A percentile compares a stretch with the other conserved stretches of the same genome.
Evolutionary conservation across 23 tunicate genomes (phyloP).

Genomic region (Aplidium turbinatum): DNA sequence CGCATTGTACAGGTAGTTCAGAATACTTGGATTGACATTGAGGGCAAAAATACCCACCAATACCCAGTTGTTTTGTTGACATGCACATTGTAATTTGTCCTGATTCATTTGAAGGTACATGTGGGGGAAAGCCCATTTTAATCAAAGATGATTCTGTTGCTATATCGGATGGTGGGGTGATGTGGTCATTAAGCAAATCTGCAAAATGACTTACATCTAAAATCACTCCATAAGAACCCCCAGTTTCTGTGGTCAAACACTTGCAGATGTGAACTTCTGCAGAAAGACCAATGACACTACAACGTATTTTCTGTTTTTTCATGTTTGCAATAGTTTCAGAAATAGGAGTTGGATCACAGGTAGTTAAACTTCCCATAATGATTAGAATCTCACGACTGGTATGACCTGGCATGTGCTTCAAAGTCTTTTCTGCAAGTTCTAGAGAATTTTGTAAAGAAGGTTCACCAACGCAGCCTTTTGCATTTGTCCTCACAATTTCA

Average conservation of each 20-base stretch:
- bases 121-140: constrained; percentile 97
- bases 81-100: constrained; percentile 75
- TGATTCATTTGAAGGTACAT: constrained; percentile 34
- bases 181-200: constrained; percentile 71
- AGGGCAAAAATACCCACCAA: constrained; percentile 93
- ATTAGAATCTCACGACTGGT: constrained; percentile 72
- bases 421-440: constrained; percentile 60
- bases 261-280: constrained; percentile 93
- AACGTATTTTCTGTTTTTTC: constrained; percentile 80
- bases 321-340: constrained; percentile 52
- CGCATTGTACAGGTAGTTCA: constrained; percentile 91
- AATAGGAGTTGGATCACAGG: constrained; percentile 76
- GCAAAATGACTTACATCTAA: constrained; percentile 70
- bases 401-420: constrained; percentile 84
- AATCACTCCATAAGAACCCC: constrained; percentile 78
- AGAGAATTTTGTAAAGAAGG: constrained; percentile 90
- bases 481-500: constrained; percentile 62
- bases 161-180: constrained; percentile 67
- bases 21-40: constrained; percentile 85
- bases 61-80: constrained; percentile 61
- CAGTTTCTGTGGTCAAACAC: constrained; percentile 65
- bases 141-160: constrained; percentile 83
- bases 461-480: constrained; percentile 67
- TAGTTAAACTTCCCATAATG: constrained; percentile 79
- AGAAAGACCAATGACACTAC: constrained; percentile 86